These are phyloP conservation scores for Aplidium turbinatum DNA, from an alignment of 23 tunicate genomes.

Conservation along the genomic window DNA sequence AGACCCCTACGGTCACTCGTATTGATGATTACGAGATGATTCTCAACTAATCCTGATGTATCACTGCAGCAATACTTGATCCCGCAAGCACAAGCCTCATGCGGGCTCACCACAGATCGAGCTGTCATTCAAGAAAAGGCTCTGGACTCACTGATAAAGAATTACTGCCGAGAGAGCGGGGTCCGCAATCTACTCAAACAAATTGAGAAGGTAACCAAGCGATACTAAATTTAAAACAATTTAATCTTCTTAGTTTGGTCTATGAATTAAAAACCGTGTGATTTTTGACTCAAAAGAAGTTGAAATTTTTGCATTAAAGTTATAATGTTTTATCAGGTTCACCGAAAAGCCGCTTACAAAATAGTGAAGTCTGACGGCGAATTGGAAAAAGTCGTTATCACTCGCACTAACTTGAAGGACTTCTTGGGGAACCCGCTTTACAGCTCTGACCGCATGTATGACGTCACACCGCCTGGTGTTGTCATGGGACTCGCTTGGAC, in stretches of 20 bases:
- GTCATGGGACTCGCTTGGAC: not conserved
- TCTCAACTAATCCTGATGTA: too few relatives aligned
- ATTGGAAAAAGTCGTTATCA: not conserved
- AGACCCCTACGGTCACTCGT: too few relatives aligned
- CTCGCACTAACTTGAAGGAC: not conserved
- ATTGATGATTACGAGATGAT: too few relatives aligned
- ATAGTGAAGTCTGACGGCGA: not conserved
- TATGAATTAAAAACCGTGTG: too few relatives aligned
- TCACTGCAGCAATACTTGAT: constrained; percentile 86
- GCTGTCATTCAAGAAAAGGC: constrained; percentile 69
- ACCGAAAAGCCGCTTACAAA: not conserved
- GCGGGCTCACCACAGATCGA: constrained; percentile 57
- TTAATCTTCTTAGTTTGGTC: too few relatives aligned
- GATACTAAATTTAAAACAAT: too few relatives aligned
- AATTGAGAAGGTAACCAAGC: constrained; percentile 84
- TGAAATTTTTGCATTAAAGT: too few relatives aligned
- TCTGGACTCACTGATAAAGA: constrained; percentile 74
- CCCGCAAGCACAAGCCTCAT: constrained; percentile 69
- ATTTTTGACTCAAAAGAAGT: too few relatives aligned
- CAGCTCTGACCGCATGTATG: not conserved
- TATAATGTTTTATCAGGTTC: too few relatives aligned
- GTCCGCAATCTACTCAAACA: constrained; percentile 83
- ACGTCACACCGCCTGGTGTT: not conserved
- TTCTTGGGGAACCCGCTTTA: not conserved
- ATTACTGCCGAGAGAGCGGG: constrained; percentile 96